Evolutionary conservation across 2,888 invertebrate genomes (phyloP).

Genomic region (Emmelina monodactyla): DNA sequence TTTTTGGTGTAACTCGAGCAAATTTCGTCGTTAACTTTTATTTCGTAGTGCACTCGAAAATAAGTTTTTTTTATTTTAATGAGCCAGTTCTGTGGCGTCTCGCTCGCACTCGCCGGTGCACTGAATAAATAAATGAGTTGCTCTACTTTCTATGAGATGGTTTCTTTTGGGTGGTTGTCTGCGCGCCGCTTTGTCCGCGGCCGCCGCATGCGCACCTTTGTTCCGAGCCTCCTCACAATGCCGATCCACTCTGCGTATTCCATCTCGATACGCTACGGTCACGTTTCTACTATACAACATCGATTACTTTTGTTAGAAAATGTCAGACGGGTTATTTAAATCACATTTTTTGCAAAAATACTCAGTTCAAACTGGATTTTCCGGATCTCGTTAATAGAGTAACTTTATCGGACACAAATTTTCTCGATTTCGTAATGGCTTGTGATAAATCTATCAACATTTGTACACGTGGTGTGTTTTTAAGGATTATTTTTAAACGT

Average conservation of each 20-base stretch:
- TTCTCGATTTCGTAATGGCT: neutral
- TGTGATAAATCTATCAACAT: too few species aligned
- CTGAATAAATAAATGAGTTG: conserved; percentile 65
- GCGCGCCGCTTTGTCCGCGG: conserved; percentile 13
- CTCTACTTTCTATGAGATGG: conserved; percentile 65
- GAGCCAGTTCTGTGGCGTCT: conserved; percentile 53
- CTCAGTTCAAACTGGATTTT: neutral
- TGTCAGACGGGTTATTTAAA: conserved; percentile 10
- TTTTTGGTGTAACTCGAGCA: conserved; percentile 65
- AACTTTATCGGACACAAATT: neutral
- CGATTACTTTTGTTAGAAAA: conserved; percentile 23
- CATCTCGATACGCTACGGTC: conserved; percentile 27
- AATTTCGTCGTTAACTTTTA: conserved; percentile 60
- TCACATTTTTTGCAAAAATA: neutral
- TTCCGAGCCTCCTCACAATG: conserved; percentile 19
- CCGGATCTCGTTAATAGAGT: neutral
- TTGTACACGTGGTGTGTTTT: neutral
- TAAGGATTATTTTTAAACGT: neutral
- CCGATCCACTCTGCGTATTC: conserved; percentile 28
- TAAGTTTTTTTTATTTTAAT: conserved; percentile 64
- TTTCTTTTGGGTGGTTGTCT: conserved; percentile 48
- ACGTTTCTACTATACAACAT: conserved; percentile 24
- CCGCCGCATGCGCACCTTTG: conserved; percentile 22
- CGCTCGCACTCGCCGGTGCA: conserved; percentile 53
- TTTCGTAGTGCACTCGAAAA: conserved; percentile 58